Evolutionary conservation across 1,140 invertebrate genomes (phyloP), one percentile per base, ranked within the genome.

Genomic region (Heliconius eleuchia): DNA sequence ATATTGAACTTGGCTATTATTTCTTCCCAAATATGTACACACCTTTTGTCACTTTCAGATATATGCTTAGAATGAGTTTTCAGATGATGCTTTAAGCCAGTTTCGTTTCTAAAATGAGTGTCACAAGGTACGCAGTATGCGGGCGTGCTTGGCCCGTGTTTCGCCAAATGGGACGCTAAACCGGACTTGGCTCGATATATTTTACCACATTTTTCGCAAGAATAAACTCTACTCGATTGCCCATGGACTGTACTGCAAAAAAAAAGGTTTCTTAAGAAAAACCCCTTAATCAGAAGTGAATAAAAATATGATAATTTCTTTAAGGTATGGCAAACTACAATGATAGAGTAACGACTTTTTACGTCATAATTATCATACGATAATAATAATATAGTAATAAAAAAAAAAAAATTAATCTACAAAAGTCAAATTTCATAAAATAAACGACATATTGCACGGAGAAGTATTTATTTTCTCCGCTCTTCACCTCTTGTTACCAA

Each of bases 231-330:
- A 0, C 72, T 78, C 0, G 86, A 86, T 16, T 87, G 79, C 0
- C 81, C 79, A 82, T 92, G 91, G 0, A 92, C 82, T 34, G 87
- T 88, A 13, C 91, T 92, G 80, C 0, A 42, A 73, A n/a, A 34
- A 19, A 34, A 23, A 66, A 66, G 13, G 3, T 11, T 13, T 16
- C n/a, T 66, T 34, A 75, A 16, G 0, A 71, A 19, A 23, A 39
- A 72, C 3, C 16, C 13, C 42, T 46, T 46, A 46, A 37, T 37
- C 34, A 37, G 34, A 37, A 37, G 34, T 37, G 6, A 37, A 37
- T 37, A 37, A 37, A 37, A 37, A 37, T 37, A 7, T 37, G 34
- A 0, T 37, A 37, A 37, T 37, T 6, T 37, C 4, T 37, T 37
- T 37, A 37, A 37, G 34, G 6, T 37, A 37, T 23, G 7, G 6